Evolutionary conservation across 2,888 invertebrate species (phyloP), one percentile per base, ranked within the genome.

Genomic region (Meteorus cinctellus): DNA sequence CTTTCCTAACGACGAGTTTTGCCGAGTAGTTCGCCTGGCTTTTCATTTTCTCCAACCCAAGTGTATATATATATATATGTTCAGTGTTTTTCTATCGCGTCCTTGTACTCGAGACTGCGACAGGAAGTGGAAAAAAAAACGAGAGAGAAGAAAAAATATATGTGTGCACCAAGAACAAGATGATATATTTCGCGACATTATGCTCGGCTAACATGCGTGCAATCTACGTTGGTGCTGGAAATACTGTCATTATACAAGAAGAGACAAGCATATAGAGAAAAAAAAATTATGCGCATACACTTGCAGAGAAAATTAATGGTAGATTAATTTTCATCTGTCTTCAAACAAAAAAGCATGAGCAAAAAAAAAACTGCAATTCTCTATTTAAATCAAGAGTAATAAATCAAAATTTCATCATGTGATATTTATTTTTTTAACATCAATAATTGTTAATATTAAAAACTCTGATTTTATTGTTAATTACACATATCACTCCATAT

Each of bases 141-240:
- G 74, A 60, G 66, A 78, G 80, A 78, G 73, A 76, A 75, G 60
- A 75, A 76, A 76, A 75, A 48, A 63, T 72, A 68, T 60, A 68
- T 48, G 16, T 48, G n/a, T 48, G 10, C 19, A 55, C 55, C 55
- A 55, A 55, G 55, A 19, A 55, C 78, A 74, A 74, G 78, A 60
- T 79, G 81, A 76, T 82, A 81, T 81, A 81, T 80, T 76, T 80
- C 75, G 65, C 77, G 76, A 80, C 81, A 86, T 87, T 87, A 87
- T 87, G 80, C 81, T 82, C 78, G 81, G 76, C 81, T 85, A 87
- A 87, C 84, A 83, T 82, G 86, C 86, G 83, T 86, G 48, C 24
- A 45, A 36, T 41, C 16, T 34, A 62, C 63, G 16, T 27, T 62
- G 45, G 31, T 12, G 45, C 8, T 72, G 45, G 19, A 63, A 24